Evolutionary conservation across 2,888 invertebrate species (phyloP), one percentile per base, ranked within the genome.

Genomic region (Drosophila ezoana): DNA sequence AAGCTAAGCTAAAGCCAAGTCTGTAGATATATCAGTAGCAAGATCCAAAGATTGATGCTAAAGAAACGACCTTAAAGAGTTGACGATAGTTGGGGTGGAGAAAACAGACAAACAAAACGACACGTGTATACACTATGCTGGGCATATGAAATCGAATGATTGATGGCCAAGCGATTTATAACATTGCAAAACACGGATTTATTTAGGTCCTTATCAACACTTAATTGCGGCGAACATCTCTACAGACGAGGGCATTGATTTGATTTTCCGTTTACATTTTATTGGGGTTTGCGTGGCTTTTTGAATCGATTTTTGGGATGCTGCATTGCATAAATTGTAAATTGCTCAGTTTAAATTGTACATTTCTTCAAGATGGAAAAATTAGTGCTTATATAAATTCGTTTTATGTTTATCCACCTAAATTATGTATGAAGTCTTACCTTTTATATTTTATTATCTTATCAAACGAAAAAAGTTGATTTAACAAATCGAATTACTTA

Each of bases 21-120:
- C 38, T 47, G 28, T 20, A 13, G 53, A 72, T 57, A 69, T 63
- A 80, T 80, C 86, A 76, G 57, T 67, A 72, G 69, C 61, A 64
- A 52, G 53, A 49, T 38, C 41, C 53, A 76, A 80, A 81, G 85
- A 81, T 86, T 81, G 84, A 81, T 86, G 75, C 53, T 43, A 28
- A 41, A 52, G 56, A 47, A 64, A 62, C 52, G 41, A 59, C 54
- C 76, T 63, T 68, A 63, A 74, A 74, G 74, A 60, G 69, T 62
- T 78, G 48, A 40, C 16, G 4, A 8, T 1, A 13, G 43, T 3
- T 37, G 18, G 9, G 38, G 44, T 23, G 45, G n/a, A 13, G 33
- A n/a, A 13, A 40, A 23, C 16, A 35, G 51, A 18, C 20, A 45
- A 47, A 40, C 8, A 45, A 16, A 28, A 41, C 74, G 74, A 67